A percentile compares a stretch with the other conserved stretches of the same genome.
Evolutionary conservation across 2,888 invertebrate genomes (phyloP).

Genomic region (Vannuccia rotundouncinata): DNA sequence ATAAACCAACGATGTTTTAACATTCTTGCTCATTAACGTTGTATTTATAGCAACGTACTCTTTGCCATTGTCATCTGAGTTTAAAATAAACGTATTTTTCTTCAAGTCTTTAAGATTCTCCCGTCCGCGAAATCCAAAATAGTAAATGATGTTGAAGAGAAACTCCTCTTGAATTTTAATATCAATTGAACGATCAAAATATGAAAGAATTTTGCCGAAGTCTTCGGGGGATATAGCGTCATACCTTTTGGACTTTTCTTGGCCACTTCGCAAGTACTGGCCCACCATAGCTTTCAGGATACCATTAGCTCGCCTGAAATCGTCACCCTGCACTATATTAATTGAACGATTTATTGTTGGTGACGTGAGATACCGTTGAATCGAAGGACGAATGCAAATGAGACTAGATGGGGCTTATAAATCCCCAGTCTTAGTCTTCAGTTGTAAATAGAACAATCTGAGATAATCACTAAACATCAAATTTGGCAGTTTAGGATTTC

Average conservation of each 20-base stretch:
- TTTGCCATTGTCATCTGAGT: not conserved
- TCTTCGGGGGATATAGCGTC: not conserved
- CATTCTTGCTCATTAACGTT: not conserved
- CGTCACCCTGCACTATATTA: not conserved
- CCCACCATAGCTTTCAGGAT: not conserved
- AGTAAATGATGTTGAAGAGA: not conserved
- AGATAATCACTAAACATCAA: not conserved
- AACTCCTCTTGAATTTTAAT: not conserved
- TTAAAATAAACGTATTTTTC: not conserved
- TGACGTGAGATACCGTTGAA: not conserved
- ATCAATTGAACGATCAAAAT: not conserved
- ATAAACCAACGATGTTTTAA: too few species aligned
- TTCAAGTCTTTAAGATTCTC: not conserved
- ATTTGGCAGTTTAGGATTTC: not conserved
- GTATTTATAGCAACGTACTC: not conserved
- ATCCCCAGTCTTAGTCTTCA: not conserved
- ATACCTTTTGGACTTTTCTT: not conserved
- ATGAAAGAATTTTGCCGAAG: not conserved
- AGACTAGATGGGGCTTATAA: not conserved
- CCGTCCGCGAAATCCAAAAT: not conserved
- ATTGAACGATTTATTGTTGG: not conserved
- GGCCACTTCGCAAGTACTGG: not conserved
- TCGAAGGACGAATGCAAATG: not conserved
- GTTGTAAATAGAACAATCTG: not conserved
- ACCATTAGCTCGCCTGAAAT: not conserved